phyloP scores from a whole-genome alignment of 2,113 vertebrate genomes.

The Rhizomys pruinosus region DNA sequence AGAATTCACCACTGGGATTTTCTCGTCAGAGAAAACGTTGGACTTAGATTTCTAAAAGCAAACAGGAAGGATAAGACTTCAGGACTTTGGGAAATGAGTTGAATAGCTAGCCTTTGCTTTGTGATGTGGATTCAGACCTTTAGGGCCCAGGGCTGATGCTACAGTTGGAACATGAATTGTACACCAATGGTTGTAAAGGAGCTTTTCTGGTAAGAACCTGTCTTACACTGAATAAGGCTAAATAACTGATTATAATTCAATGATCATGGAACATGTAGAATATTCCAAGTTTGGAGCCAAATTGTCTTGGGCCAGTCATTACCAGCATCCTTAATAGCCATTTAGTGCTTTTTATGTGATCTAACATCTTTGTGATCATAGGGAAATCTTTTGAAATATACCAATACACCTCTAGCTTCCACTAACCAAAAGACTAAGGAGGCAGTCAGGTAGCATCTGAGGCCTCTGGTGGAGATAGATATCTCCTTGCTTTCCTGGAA shows the following conservation, averaged over 20 bases:
- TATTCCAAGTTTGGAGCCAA: not conserved
- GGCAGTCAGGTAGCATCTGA: not conserved
- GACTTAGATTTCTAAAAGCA: not conserved
- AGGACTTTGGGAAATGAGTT: not conserved
- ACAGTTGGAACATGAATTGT: not conserved
- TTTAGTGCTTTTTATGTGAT: too few species aligned
- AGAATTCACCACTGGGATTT: not conserved
- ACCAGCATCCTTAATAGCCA: not conserved
- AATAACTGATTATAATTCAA: not conserved
- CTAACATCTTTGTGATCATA: not conserved
- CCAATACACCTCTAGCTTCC: not conserved
- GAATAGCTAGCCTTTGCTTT: not conserved
- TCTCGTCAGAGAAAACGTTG: not conserved
- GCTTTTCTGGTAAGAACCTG: not conserved
- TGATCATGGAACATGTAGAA: not conserved
- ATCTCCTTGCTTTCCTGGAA: not conserved
- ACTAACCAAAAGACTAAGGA: not conserved
- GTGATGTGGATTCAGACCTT: not conserved
- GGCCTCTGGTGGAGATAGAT: too few species aligned
- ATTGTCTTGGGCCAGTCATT: not conserved
- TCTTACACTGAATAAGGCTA: too few species aligned
- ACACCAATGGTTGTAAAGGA: not conserved
- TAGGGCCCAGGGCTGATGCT: not conserved
- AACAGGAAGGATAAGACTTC: not conserved
- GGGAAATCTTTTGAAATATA: not conserved